phyloP scores from a whole-genome alignment of 1,140 invertebrate species.

The Teleogryllus occipitalis region DNA sequence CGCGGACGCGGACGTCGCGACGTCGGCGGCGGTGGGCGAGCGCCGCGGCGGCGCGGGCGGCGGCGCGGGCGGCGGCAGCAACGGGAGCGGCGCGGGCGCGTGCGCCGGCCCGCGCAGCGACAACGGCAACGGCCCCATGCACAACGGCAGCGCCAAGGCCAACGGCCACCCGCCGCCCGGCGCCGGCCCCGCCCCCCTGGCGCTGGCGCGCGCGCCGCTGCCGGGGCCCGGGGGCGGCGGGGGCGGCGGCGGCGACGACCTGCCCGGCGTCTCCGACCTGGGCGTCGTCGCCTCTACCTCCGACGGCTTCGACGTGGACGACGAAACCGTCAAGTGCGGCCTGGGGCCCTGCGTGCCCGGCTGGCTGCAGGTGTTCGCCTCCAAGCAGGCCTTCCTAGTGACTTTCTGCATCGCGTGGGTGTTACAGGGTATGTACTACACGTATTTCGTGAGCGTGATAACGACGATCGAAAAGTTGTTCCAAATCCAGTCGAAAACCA shows the following conservation, averaged over 20 bases:
- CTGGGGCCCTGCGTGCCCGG: conserved; percentile 56
- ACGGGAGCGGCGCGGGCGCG: not conserved
- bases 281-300: no score
- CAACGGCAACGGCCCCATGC: not conserved
- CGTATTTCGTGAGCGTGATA: conserved; percentile 92
- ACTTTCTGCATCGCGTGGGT: conserved; percentile 84
- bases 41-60: not conserved
- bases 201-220: not conserved
- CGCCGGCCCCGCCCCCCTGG: not conserved
- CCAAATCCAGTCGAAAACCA: conserved; percentile 90
- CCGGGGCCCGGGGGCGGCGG: not conserved
- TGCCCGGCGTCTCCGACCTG: no score
- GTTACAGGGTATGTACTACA: conserved; percentile 88
- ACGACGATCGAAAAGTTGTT: conserved; percentile 96
- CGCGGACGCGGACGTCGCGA: not conserved
- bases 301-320: not conserved
- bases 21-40: not conserved
- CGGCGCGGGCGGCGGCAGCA: not conserved
- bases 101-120: not conserved
- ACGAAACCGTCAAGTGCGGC: conserved; percentile 50
- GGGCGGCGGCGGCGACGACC: no score
- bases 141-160: conserved; percentile 1
- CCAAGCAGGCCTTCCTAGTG: conserved; percentile 80
- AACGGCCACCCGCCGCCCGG: not conserved
- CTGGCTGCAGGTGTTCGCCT: conserved; percentile 69